Evolutionary conservation across 2,888 invertebrate species (phyloP).

Genomic region (Yponomeuta plumbellus): DNA sequence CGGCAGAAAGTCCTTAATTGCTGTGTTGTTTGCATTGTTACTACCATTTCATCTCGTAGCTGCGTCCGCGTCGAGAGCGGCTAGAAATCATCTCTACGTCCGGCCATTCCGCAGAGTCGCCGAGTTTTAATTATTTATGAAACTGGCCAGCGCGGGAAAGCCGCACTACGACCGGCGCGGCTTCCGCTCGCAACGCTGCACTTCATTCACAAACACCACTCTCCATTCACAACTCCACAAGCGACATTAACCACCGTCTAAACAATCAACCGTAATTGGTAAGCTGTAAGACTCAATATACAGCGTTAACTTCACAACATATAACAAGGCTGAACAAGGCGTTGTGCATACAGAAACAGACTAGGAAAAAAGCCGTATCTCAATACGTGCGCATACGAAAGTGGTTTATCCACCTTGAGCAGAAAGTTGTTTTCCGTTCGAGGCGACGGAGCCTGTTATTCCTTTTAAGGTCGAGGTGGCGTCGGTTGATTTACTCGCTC

Average conservation of each 20-base stretch:
- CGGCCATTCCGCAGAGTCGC: constrained; percentile 48
- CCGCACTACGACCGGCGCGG: constrained; percentile 67
- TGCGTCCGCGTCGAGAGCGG: constrained; percentile 39
- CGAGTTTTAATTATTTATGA: constrained; percentile 75
- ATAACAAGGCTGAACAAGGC: neutral
- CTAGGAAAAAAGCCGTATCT: constrained; percentile 67
- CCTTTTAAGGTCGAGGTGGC: constrained; percentile 49
- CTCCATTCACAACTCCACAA: constrained; percentile 29
- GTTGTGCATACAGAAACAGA: constrained; percentile 56
- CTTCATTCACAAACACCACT: constrained; percentile 72
- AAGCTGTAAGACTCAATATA: constrained; percentile 20
- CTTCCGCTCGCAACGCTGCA: constrained; percentile 73
- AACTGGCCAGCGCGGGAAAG: constrained; percentile 72
- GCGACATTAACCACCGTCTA: constrained; percentile 29
- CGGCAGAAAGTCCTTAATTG: neutral
- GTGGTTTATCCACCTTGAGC: constrained; percentile 62
- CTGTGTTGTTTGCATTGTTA: neutral
- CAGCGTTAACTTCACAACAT: constrained; percentile 19
- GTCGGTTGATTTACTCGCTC: constrained; percentile 69
- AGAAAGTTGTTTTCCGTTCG: constrained; percentile 72
- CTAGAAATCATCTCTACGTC: constrained; percentile 73
- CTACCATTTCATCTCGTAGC: constrained; percentile 29
- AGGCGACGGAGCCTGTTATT: constrained; percentile 48
- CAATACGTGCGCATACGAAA: constrained; percentile 57
- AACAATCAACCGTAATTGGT: constrained; percentile 41